phyloP scores from a whole-genome alignment of 2,797 vertebrate genomes.

The Eurystomus glaucurus region DNA sequence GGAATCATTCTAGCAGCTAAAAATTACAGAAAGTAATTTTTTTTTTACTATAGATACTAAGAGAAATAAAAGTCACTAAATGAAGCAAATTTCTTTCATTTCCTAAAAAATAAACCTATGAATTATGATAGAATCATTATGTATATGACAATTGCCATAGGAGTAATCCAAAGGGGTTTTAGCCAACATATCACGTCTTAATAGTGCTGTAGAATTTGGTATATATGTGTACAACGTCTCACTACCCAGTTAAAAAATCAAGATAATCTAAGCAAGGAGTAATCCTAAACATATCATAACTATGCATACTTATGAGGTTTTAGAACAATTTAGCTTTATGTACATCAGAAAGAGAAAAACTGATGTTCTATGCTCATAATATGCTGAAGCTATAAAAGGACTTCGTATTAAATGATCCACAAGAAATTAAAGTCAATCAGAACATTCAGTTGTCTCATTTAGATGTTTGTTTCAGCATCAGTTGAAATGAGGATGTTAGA shows the following conservation, averaged over 20 bases:
- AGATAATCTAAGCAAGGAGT: not conserved
- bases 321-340: not conserved
- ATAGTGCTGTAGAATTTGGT: not conserved
- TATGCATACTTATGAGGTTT: not conserved
- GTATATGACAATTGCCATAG: not conserved
- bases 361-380: not conserved
- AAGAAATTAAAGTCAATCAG: too few relatives aligned
- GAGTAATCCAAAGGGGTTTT: not conserved
- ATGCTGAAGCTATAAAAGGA: not conserved
- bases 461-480: not conserved
- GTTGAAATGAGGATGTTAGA: not conserved
- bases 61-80: not conserved
- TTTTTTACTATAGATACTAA: not conserved
- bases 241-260: not conserved
- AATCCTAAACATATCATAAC: not conserved
- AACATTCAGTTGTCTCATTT: not conserved
- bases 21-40: not conserved
- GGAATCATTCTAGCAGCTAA: not conserved
- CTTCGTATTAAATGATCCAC: not conserved
- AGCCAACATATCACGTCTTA: not conserved
- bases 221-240: not conserved
- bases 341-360: not conserved
- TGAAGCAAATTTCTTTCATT: not conserved
- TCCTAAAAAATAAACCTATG: not conserved
- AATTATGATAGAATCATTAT: not conserved